These are phyloP conservation scores for Drosophila melanocephala DNA, from an alignment of 2,888 invertebrate species.

Conservation along the genomic window DNA sequence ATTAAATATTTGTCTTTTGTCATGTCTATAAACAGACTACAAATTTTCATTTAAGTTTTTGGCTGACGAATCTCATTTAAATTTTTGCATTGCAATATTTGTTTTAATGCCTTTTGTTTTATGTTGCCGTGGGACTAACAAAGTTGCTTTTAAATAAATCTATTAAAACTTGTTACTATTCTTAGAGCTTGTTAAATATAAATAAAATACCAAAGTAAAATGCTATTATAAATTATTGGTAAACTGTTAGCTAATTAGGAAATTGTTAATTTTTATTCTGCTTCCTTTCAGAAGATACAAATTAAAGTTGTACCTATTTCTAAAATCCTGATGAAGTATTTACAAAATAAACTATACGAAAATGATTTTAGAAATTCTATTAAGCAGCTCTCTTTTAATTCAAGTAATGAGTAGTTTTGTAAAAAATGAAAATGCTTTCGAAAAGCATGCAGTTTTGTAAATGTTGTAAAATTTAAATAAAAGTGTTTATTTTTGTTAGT, in stretches of 20 bases:
- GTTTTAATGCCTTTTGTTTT: not conserved
- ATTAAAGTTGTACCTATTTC: not conserved
- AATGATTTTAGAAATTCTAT: not conserved
- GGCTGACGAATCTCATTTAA: not conserved
- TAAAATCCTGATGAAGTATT: not conserved
- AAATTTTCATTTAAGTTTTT: not conserved
- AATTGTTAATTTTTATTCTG: not conserved
- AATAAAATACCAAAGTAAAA: not conserved
- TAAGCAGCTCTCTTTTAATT: not conserved
- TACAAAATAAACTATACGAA: not conserved
- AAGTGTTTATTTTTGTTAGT: not conserved
- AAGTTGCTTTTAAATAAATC: not conserved
- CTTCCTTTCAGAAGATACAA: not conserved
- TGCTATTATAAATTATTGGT: not conserved
- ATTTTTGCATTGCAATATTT: not conserved
- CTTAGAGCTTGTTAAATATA: not conserved
- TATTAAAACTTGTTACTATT: not conserved
- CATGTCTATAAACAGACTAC: not conserved
- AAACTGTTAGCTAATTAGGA: not conserved
- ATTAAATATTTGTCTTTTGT: not conserved
- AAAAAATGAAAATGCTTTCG: not conserved
- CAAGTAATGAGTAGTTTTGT: not conserved
- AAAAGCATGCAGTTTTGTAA: not conserved
- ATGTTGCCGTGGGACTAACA: not conserved
- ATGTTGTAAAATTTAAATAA: not conserved